Percentiles rank a stretch among this genome's conserved stretches.
Evolutionary conservation across 2,797 vertebrate genomes (phyloP).

Genomic region (Synaphobranchus kaupii): DNA sequence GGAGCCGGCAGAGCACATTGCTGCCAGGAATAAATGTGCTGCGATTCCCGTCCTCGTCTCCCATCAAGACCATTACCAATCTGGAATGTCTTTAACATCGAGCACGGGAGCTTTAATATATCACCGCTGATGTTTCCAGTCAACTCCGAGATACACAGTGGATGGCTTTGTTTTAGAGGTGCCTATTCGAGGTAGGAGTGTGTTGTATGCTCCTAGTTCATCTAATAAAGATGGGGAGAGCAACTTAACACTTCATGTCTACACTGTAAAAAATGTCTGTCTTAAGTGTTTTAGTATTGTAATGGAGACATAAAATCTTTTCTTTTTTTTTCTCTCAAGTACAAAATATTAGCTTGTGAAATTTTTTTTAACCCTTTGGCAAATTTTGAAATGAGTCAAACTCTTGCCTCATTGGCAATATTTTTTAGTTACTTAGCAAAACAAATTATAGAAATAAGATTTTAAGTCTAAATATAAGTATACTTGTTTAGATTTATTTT

Average conservation of each 20-base stretch:
- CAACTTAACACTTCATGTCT: background rate
- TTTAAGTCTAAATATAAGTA: too few relatives aligned
- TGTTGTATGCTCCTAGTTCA: background rate
- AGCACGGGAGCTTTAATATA: background rate
- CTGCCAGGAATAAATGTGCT: conserved; percentile 12
- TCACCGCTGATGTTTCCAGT: background rate
- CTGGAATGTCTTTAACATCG: conserved; percentile 18
- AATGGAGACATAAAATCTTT: too few relatives aligned
- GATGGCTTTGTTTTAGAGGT: background rate
- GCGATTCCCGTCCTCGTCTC: background rate
- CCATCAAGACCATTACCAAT: conserved; percentile 17
- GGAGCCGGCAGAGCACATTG: conserved; percentile 1
- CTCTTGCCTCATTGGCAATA: too few relatives aligned
- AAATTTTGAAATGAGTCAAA: too few relatives aligned
- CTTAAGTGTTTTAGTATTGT: too few relatives aligned
- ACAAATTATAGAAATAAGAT: too few relatives aligned
- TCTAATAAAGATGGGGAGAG: background rate
- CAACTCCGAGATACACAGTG: background rate
- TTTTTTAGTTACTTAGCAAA: too few relatives aligned
- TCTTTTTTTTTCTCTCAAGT: too few relatives aligned
- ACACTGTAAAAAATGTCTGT: too few relatives aligned
- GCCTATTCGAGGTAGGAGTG: background rate
- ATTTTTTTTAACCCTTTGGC: too few relatives aligned
- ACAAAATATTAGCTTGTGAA: too few relatives aligned
- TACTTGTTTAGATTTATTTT: too few relatives aligned